A percentile compares a stretch with the other conserved stretches of the same genome.
Conservation (phyloP, 2,797 vertebrate genomes). For the Octomys mimax region DNA sequence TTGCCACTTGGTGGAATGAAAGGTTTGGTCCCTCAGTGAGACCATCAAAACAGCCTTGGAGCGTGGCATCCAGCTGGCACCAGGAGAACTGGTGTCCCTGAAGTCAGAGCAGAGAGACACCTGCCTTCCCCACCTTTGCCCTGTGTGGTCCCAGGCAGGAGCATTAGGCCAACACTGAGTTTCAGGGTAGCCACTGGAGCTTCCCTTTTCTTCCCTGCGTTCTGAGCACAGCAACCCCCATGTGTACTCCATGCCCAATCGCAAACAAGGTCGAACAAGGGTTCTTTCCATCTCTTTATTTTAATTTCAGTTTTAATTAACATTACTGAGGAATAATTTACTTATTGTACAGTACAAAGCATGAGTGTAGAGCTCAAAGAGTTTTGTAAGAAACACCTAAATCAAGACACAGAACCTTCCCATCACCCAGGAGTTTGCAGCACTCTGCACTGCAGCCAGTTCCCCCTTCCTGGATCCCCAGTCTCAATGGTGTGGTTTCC, state of each 20-base stretch:
- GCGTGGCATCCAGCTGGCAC: not conserved
- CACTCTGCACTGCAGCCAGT: accelerated
- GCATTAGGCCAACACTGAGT: not conserved
- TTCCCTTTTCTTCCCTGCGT: not conserved
- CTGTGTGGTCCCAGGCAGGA: not conserved
- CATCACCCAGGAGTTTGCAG: not conserved
- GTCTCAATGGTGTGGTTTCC: not conserved
- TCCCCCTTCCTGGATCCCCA: not conserved
- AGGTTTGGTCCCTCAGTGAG: not conserved
- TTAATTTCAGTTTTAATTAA: constrained; percentile 24
- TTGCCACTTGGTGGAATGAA: not conserved
- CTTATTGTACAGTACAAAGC: not conserved
- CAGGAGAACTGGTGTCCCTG: not conserved
- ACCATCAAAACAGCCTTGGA: not conserved
- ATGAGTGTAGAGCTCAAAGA: not conserved
- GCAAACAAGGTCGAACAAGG: not conserved
- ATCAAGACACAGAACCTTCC: not conserved
- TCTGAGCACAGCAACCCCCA: not conserved
- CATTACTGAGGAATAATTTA: not conserved
- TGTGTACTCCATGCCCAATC: accelerated
- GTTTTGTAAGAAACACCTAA: not conserved
- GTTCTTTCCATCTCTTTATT: not conserved
- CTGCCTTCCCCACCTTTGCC: not conserved
- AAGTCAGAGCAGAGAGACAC: not conserved
- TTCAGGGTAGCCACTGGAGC: not conserved